These are phyloP conservation scores for Zoanthus solanderi DNA, from an alignment of 92 coral and sea anemone genomes.

Conservation along the genomic window DNA sequence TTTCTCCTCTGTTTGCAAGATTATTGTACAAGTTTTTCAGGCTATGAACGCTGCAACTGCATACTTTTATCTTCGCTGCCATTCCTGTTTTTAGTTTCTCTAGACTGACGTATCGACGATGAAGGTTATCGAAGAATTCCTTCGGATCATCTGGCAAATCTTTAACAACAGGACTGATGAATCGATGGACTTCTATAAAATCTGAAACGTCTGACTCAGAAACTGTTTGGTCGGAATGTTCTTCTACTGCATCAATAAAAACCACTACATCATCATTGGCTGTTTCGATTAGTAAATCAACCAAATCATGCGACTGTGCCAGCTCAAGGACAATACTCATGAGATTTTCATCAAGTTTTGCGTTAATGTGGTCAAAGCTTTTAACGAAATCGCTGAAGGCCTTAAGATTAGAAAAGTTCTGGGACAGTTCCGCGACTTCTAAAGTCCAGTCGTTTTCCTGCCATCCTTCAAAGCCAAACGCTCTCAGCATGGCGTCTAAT, in stretches of 20 bases:
- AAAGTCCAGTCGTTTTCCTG: neutral
- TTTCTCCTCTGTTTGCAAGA: slow-evolving; percentile 90
- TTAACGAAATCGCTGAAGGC: slow-evolving; percentile 11
- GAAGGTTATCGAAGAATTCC: slow-evolving; percentile 39
- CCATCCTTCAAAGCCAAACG: slow-evolving; percentile 23
- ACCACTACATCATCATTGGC: slow-evolving; percentile 72
- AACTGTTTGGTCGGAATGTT: slow-evolving; percentile 74
- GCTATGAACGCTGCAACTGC: slow-evolving; percentile 86
- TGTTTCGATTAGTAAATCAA: slow-evolving; percentile 66
- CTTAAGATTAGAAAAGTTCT: neutral
- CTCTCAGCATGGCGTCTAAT: slow-evolving; percentile 29
- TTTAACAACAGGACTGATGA: slow-evolving; percentile 60
- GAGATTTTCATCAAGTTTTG: slow-evolving; percentile 23
- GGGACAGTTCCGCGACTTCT: neutral
- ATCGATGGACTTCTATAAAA: slow-evolving; percentile 77
- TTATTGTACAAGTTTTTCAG: slow-evolving; percentile 80
- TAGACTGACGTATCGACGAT: slow-evolving; percentile 29
- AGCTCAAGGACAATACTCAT: slow-evolving; percentile 45
- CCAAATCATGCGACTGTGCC: slow-evolving; percentile 62
- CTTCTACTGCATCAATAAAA: slow-evolving; percentile 83
- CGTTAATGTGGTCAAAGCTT: slow-evolving; percentile 20
- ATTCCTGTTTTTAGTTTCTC: slow-evolving; percentile 39
- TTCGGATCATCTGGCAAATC: slow-evolving; percentile 40
- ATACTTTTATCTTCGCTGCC: slow-evolving; percentile 73
- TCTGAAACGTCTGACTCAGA: slow-evolving; percentile 74